Conservation (phyloP, 2,797 vertebrate species). For the Gallirallus australis region DNA sequence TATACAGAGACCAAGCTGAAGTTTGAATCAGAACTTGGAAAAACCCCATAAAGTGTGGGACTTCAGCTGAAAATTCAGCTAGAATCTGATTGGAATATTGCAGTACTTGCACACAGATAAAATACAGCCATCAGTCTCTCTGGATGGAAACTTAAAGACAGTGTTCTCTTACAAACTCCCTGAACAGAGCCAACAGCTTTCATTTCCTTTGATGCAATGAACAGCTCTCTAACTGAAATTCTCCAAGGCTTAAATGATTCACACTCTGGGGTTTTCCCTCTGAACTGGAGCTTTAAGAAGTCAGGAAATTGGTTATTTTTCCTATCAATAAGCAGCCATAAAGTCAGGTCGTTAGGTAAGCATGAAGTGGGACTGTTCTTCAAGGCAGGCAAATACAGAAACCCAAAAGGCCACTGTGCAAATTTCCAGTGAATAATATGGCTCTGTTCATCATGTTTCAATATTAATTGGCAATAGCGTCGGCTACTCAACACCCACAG, state of each 20-base stretch:
- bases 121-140: neutral
- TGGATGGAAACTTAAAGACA: neutral
- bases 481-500: neutral
- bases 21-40: neutral
- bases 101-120: neutral
- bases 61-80: neutral
- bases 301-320: slow-evolving; percentile 12
- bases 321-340: neutral
- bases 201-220: neutral
- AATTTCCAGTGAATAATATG: neutral
- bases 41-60: neutral
- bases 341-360: neutral
- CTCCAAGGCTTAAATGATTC: slow-evolving; percentile 5
- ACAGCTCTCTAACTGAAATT: neutral
- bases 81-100: neutral
- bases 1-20: neutral
- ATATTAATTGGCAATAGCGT: neutral
- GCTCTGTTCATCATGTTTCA: neutral
- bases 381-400: neutral
- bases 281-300: neutral
- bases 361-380: neutral
- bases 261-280: slow-evolving; percentile 14
- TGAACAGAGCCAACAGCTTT: neutral
- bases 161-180: neutral
- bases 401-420: neutral